A percentile compares a stretch with the other conserved stretches of the same genome.
Evolutionary conservation across 2,113 vertebrate species (phyloP).

Genomic region (Oenanthe oenanthe): DNA sequence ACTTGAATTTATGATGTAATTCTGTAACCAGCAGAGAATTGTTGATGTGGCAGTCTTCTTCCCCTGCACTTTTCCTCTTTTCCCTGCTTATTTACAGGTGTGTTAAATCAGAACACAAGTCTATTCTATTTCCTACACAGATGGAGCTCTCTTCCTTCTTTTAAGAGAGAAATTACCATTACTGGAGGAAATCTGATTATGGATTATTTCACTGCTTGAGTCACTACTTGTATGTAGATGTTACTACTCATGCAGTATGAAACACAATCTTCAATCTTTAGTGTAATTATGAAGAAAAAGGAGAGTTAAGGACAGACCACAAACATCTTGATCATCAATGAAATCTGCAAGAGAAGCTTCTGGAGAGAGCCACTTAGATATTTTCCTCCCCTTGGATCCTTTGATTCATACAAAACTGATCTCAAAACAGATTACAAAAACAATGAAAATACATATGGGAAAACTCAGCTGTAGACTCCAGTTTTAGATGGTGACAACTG

Average conservation of each 20-base stretch:
- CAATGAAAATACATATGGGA: slow-evolving; percentile 42
- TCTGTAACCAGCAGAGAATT: neutral
- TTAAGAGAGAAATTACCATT: neutral
- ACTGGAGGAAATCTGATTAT: neutral
- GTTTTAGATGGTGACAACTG: slow-evolving; percentile 30
- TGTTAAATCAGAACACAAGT: neutral
- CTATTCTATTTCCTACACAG: neutral
- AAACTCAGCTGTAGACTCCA: slow-evolving; percentile 5
- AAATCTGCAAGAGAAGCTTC: slow-evolving; percentile 49
- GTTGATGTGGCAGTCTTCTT: neutral
- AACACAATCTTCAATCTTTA: neutral
- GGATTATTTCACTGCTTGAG: neutral
- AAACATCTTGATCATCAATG: slow-evolving; percentile 35
- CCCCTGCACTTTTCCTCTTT: neutral
- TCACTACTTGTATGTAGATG: neutral
- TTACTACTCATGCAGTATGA: neutral
- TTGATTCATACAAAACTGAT: slow-evolving; percentile 9
- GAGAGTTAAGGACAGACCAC: slow-evolving; percentile 45
- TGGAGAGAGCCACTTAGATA: neutral
- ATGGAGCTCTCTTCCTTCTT: neutral
- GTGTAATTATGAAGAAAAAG: neutral
- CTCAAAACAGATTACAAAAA: slow-evolving; percentile 44
- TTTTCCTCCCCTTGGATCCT: neutral
- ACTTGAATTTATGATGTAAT: neutral
- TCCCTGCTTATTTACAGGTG: neutral